Evolutionary conservation across 2,113 vertebrate genomes (phyloP), one percentile per base, ranked within the genome.

Genomic region (Romanogobio albipinnatus): DNA sequence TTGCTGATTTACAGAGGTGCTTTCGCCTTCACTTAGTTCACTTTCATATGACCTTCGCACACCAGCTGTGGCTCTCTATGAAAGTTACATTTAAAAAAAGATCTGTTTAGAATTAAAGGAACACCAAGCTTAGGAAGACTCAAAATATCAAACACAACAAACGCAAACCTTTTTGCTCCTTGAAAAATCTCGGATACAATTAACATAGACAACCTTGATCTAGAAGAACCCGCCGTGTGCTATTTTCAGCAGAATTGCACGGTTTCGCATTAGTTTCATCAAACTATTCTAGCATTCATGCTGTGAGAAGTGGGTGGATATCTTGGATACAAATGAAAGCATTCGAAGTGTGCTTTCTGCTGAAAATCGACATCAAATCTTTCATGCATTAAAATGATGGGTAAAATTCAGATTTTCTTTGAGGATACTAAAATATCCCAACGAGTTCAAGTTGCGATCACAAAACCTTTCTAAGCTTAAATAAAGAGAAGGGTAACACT

Each of bases 61-160:
- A 75, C 88, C 90, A 81, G 88, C 62, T 76, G 90, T 91, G 36
- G 87, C 90, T 87, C 88, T 87, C 90, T 90, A 66, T 22, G 68
- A 82, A 84, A 85, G 74, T 58, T 49, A 81, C 29, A 78, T 84
- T n/a, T 14, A 64, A 68, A 64, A 68, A 82, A 82, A 74, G 15
- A 47, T 43, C 8, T 62, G 17, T 71, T 88, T 49, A 86, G 70
- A 76, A 33, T 71, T n/a, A 62, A 49, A 74, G 22, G 0, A 62
- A 76, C 39, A 39, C 64, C 64, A 7, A 75, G n/a, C 22, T 64
- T 33, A 26, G 29, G 10, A n/a, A 85, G 36, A 59, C 29, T n/a
- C 58, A 61, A 49, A 59, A 17, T 10, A 26, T 45, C 22, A 36
- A 56, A 78, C 53, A 49, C 56, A 33, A 36, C 19, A 80, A 39